Conservation (phyloP, 2,113 vertebrate species). For the Pedetes capensis region DNA sequence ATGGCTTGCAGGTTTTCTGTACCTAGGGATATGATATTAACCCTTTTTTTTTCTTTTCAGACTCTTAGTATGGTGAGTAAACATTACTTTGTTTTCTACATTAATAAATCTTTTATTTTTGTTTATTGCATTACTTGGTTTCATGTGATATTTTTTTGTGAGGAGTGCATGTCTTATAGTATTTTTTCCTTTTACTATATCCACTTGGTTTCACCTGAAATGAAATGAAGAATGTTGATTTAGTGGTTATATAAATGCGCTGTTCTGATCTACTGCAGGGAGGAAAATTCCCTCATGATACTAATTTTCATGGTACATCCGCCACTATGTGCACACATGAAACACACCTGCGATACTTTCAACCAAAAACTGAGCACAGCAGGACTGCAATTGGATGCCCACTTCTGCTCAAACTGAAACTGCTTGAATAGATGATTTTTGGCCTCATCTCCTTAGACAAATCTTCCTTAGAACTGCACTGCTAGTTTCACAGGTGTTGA, state of each 20-base stretch:
- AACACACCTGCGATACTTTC: rapidly evolving
- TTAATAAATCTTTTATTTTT: not conserved
- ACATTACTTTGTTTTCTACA: not conserved
- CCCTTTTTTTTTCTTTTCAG: not conserved
- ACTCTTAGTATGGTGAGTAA: not conserved
- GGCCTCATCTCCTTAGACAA: not conserved
- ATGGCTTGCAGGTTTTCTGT: too few species aligned
- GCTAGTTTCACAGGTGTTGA: not conserved
- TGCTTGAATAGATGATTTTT: not conserved
- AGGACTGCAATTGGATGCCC: not conserved
- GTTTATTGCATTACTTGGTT: not conserved
- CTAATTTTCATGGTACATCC: not conserved
- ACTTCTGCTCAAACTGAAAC: not conserved
- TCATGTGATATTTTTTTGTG: not conserved
- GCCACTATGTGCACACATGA: not conserved
- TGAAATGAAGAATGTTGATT: not conserved
- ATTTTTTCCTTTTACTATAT: not conserved
- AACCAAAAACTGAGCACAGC: not conserved
- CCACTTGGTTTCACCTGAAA: not conserved
- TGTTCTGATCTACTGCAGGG: not conserved
- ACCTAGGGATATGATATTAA: not conserved
- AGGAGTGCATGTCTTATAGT: not conserved
- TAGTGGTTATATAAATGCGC: not conserved
- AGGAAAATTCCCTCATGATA: not conserved
- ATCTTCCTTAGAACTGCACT: not conserved